Evolutionary conservation across 2,888 invertebrate species (phyloP), one percentile per base, ranked within the genome.

Genomic region (Onchidella celtica): DNA sequence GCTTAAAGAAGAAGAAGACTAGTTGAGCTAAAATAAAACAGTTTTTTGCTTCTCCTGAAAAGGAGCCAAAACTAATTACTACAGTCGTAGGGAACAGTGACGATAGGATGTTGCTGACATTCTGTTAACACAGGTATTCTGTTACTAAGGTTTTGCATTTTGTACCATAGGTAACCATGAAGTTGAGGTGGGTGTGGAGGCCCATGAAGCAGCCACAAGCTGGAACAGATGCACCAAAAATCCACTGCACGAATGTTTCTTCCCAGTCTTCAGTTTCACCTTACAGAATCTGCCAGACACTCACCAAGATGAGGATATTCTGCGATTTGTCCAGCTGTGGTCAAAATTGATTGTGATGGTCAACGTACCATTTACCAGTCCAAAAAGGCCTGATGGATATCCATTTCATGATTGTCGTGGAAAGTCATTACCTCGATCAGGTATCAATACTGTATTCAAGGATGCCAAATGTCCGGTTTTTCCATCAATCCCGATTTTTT

Each of bases 111-210:
- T n/a, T n/a, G n/a, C n/a, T n/a, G n/a, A n/a, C n/a, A n/a, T n/a
- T n/a, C n/a, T n/a, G n/a, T n/a, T n/a, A n/a, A n/a, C n/a, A n/a
- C n/a, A n/a, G n/a, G n/a, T n/a, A n/a, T n/a, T n/a, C n/a, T n/a
- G n/a, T n/a, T n/a, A n/a, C n/a, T n/a, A n/a, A n/a, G n/a, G n/a
- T n/a, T n/a, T n/a, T n/a, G n/a, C n/a, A n/a, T n/a, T n/a, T n/a
- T n/a, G n/a, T n/a, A n/a, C n/a, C n/a, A n/a, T n/a, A 66, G 66
- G 66, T 36, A 9, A 21, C n/a, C 66, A 66, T 36, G 66, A 66
- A 24, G 66, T 66, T 21, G 66, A 66, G n/a, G 66, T 66, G 17
- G 38, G 6, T 27, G 66, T 24, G 3, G 66, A 34, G 1, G 66
- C 36, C 36, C 24, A 17, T 36, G 66, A 66, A 36, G 66, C 66